Base-by-base conservation (phyloP, 2,888 invertebrate species). In the Tyria jacobaeae region DNA sequence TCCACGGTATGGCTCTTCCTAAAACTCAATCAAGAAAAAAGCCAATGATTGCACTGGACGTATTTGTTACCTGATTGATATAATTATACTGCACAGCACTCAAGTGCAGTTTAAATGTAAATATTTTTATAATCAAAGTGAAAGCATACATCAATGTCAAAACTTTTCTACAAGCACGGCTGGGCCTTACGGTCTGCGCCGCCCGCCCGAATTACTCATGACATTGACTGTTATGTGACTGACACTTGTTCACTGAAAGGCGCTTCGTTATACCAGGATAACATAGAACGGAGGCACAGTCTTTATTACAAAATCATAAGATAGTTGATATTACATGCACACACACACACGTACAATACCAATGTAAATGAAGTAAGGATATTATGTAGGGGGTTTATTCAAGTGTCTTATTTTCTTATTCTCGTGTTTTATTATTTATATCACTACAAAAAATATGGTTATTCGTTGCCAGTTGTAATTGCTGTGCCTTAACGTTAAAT, bases 241-340 rank as follows among this genome's bases (percentile, higher is more conserved):
- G 69, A 64, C 75, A 70, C 71, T 77, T 67, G 71, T 75, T 64
- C 66, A 76, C 72, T 52, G 68, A 75, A 78, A 74, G 64, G 66
- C 64, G 68, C 64, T 74, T 67, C 66, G 41, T 14, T 7, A 24
- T 73, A 78, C 78, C 53, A 76, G 77, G 78, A 52, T 17, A 41
- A 47, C 73, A 78, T 69, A 41, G 51, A 47, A 31, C 9, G 4
- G 24, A 4, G 47, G 60, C 60, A 55, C 7, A 12, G 27, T 47
- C 3, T 21, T 24, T 50, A 15, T 44, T 34, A 51, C 47, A 57
- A 50, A 50, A 57, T 50, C 31, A 41, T 31, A 15, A 44, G 35
- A 47, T 2, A 35, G 57, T 17, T 35, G 27, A 0, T 7, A 31
- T 31, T 31, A 31, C 27, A 31, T 31, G 27, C 27, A 31, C 27